Base-by-base conservation (phyloP, 2,888 invertebrate species). In the Leptopilina myrica region DNA sequence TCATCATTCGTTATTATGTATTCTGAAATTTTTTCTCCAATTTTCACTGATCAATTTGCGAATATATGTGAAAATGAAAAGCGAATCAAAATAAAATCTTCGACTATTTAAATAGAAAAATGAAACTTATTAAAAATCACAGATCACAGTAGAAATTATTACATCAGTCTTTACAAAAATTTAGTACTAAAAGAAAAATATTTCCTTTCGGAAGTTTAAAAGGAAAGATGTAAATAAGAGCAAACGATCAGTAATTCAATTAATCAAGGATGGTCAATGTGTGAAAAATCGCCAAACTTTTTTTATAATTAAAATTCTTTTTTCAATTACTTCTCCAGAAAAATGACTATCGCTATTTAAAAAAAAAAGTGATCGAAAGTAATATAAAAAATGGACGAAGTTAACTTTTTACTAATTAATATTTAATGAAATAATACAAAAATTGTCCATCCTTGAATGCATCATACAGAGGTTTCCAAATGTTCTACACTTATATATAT, bases 391-490 rank as follows among this genome's bases (percentile, higher is more conserved):
- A 20, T 7, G 20, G 15, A 15, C 8, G 46, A 67, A 67, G 49
- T 46, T 49, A 20, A 67, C 7, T 15, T 43, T 26, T 20, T 43
- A 46, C 20, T 20, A 49, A 69, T 69, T 69, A 67, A 7, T 62
- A n/a, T 40, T n/a, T 8, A 8, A 49, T 73, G 9, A 12, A 12
- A 67, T 12, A 43, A 43, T 43, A 1, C 20, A 43, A 43, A 43
- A 43, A 69, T 69, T 69, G 73, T 56, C 73, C 73, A 73, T 53
- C 73, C 73, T 73, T 73, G 73, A 56, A 12, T 56, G 26, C 53
- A 73, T 56, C 73, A 73, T 73, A 73, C 73, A 56, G 73, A 73
- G 73, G 73, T 73, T 73, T 73, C 73, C 73, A 73, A 56, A 73
- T 73, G 14, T 73, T 73, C 53, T 56, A 64, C 26, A 64, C 11